Evolutionary conservation across 35 echinoderm and acorn worm genomes (phyloP).

Genomic region (Chiridota heheva): DNA sequence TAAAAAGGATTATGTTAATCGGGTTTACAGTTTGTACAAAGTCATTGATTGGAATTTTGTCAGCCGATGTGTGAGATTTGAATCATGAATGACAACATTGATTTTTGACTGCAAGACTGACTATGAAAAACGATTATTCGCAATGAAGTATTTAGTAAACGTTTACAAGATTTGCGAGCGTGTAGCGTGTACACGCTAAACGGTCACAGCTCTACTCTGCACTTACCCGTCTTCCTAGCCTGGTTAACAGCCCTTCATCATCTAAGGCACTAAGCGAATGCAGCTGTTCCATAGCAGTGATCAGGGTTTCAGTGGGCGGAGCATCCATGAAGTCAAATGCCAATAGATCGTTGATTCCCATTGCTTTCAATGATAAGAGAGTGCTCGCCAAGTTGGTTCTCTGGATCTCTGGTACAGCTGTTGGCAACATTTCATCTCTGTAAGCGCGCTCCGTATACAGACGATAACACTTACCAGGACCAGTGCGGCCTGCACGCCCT

Average conservation of each 20-base stretch:
- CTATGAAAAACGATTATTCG: too few relatives aligned
- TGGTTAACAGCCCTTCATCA: conserved; percentile 96
- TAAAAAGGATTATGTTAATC: too few relatives aligned
- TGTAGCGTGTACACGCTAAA: too few relatives aligned
- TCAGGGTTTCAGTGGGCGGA: conserved; percentile 94
- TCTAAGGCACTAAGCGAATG: conserved; percentile 96
- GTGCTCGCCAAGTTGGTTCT: conserved; percentile 95
- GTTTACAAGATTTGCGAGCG: too few relatives aligned
- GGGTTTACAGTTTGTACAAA: too few relatives aligned
- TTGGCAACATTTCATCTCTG: conserved; percentile 96
- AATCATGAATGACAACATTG: too few relatives aligned
- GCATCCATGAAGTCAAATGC: conserved; percentile 99
- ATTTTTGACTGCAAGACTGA: too few relatives aligned
- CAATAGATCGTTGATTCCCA: conserved; percentile 97
- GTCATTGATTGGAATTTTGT: too few relatives aligned
- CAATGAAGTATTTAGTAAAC: too few relatives aligned
- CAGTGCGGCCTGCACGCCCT: conserved; percentile 78
- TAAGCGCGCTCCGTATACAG: conserved; percentile 98
- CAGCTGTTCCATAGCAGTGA: conserved; percentile 98
- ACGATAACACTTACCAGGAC: conserved; percentile 93
- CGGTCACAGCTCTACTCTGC: too few relatives aligned
- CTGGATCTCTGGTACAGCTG: conserved; percentile 97
- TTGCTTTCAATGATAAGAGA: conserved; percentile 84
- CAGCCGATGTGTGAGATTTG: too few relatives aligned
- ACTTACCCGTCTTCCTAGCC: conserved; percentile 87